phyloP scores from a whole-genome alignment of 2,797 vertebrate species.

The Nyctibius grandis region DNA sequence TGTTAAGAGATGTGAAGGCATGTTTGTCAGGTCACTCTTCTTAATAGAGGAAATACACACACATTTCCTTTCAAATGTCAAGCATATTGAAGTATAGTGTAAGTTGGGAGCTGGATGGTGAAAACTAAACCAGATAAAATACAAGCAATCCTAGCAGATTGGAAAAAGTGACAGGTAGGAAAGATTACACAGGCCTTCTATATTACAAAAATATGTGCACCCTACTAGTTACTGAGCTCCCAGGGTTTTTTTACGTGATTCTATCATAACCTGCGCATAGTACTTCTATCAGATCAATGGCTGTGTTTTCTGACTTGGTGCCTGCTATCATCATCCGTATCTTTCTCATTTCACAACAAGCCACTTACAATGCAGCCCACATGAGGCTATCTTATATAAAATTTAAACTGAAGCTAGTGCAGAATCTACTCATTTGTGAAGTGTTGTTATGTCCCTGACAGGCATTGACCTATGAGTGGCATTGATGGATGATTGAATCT shows the following conservation, averaged over 20 bases:
- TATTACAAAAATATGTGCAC: not conserved
- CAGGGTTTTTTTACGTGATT: not conserved
- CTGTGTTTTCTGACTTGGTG: not conserved
- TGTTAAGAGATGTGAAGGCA: not conserved
- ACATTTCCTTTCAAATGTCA: conserved; percentile 19
- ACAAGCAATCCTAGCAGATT: not conserved
- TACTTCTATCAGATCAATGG: not conserved
- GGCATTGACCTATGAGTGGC: not conserved
- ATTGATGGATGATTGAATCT: not conserved
- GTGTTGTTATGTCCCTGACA: not conserved
- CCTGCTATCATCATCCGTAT: not conserved
- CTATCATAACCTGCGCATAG: not conserved
- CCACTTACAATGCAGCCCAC: not conserved
- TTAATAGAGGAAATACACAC: not conserved
- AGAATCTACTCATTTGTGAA: not conserved
- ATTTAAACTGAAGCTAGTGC: not conserved
- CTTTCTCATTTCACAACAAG: not conserved
- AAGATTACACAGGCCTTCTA: not conserved
- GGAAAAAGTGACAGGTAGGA: not conserved
- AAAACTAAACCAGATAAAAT: not conserved
- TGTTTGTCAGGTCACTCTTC: conserved; percentile 12
- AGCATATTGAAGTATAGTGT: not conserved
- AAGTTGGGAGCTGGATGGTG: not conserved
- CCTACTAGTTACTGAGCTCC: not conserved
- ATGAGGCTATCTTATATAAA: not conserved